Evolutionary conservation across 2,888 invertebrate species (phyloP).

Genomic region (Meta bourneti): DNA sequence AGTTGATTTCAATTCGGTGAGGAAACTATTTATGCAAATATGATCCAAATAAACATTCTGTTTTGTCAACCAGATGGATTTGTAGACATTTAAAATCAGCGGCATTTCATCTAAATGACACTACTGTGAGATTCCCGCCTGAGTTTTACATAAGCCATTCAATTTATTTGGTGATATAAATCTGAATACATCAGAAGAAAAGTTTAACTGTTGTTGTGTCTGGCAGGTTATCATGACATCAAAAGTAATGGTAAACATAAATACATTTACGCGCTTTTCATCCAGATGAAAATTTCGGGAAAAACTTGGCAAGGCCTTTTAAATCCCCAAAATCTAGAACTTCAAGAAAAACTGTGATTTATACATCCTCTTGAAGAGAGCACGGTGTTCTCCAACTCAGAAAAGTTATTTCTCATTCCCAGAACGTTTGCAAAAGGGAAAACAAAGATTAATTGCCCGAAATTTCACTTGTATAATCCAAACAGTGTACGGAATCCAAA

Average conservation of each 20-base stretch:
- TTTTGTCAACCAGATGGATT: neutral
- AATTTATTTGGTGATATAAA: neutral
- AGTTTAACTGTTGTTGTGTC: neutral
- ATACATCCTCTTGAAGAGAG: neutral
- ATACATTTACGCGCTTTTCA: neutral
- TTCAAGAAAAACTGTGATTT: neutral
- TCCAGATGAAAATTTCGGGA: neutral
- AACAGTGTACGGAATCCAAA: neutral
- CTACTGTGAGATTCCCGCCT: neutral
- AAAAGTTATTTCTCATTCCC: neutral
- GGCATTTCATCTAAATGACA: neutral
- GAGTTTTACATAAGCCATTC: neutral
- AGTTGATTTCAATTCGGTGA: neutral
- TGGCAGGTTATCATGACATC: neutral
- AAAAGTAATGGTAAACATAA: slow-evolving; percentile 1
- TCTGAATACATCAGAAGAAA: neutral
- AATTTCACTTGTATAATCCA: neutral
- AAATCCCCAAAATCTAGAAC: too few species aligned
- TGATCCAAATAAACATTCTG: neutral
- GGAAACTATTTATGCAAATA: neutral
- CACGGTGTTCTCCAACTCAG: neutral
- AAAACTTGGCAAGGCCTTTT: neutral
- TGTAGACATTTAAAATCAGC: neutral
- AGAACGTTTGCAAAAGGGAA: neutral
- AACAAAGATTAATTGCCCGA: neutral